Evolutionary conservation across 1,140 invertebrate genomes (phyloP).

Genomic region (Drosophila sproati): DNA sequence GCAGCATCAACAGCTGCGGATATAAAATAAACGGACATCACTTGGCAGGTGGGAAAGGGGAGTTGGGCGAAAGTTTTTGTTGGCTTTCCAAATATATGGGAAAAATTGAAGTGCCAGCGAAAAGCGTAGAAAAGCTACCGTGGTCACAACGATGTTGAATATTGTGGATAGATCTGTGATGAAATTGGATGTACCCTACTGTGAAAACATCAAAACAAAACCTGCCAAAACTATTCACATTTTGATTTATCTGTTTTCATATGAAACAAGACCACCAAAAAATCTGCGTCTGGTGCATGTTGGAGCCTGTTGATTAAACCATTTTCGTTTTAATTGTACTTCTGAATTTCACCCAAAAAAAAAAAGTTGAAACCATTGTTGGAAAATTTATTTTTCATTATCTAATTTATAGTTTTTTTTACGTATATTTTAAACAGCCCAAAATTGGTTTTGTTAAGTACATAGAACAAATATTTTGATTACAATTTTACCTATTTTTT

Average conservation of each 20-base stretch:
- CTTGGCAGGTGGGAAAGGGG: not conserved
- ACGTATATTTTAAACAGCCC: constrained; percentile 18
- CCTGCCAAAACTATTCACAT: constrained; percentile 1
- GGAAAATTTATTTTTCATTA: not conserved
- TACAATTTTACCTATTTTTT: constrained; percentile 17
- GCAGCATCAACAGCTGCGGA: constrained; percentile 38
- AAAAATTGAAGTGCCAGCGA: constrained; percentile 23
- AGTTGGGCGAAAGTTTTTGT: not conserved
- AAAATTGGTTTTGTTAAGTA: not conserved
- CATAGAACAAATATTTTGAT: not conserved
- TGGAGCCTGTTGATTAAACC: no score
- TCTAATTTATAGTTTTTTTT: constrained; percentile 31
- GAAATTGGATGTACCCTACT: not conserved
- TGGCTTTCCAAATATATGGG: constrained; percentile 29
- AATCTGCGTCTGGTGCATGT: not conserved
- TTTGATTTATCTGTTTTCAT: constrained; percentile 7
- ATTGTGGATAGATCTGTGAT: constrained; percentile 7
- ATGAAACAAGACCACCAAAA: constrained; percentile 1
- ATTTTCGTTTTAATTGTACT: no score
- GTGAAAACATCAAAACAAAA: not conserved
- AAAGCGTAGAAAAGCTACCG: constrained; percentile 14
- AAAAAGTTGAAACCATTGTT: not conserved
- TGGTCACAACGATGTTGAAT: constrained; percentile 15
- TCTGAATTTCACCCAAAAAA: not conserved
- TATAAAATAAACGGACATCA: constrained; percentile 31